Evolutionary conservation across 2,797 vertebrate genomes (phyloP), one percentile per base, ranked within the genome.

Genomic region (Manis pentadactyla): DNA sequence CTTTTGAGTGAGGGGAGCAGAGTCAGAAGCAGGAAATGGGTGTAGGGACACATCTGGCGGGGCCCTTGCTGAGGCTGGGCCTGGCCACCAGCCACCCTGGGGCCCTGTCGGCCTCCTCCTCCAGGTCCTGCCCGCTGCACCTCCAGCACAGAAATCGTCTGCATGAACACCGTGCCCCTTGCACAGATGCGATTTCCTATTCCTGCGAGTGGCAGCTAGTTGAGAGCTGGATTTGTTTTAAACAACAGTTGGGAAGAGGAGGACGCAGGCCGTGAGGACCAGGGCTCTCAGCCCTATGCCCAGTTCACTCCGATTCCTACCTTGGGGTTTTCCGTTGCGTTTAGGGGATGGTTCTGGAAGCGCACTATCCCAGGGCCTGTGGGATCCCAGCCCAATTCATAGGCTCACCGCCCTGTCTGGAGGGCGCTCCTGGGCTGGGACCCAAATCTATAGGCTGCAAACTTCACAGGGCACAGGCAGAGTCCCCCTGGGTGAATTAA

Each of bases 291-390:
- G 1, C 4, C 10, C 15, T 46, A 5, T 39, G 59, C 42, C 37
- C 18, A 31, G 66, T 5, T 37, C 27, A 5, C 37, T 15, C 13
- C 42, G 25, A 0, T 0, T 31, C 66, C 74, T 61, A 2, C 39
- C 31, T 61, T 34, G 39, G 39, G 9, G 31, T 39, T 49, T 94
- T 27, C 49, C 37, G 23, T 15, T 31, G 14, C 23, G 12, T 21
- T 42, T 86, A 0, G 0, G 27, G 53, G 6, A 0, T 71, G 75
- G 37, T 27, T 82, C 39, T 31, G 63, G 7, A 10, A 46, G 15
- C 10, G 4, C 34, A 3, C 25, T 6, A 0, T 1, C 0, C 10
- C 0, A 0, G 7, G 5, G 23, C 27, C 18, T 3, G 5, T 46
- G 46, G 10, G 12, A 10, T 39, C 37, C 37, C 46, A 46, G 46